Evolutionary conservation across 2,797 vertebrate genomes (phyloP), one percentile per base, ranked within the genome.

Genomic region (Menidia menidia): DNA sequence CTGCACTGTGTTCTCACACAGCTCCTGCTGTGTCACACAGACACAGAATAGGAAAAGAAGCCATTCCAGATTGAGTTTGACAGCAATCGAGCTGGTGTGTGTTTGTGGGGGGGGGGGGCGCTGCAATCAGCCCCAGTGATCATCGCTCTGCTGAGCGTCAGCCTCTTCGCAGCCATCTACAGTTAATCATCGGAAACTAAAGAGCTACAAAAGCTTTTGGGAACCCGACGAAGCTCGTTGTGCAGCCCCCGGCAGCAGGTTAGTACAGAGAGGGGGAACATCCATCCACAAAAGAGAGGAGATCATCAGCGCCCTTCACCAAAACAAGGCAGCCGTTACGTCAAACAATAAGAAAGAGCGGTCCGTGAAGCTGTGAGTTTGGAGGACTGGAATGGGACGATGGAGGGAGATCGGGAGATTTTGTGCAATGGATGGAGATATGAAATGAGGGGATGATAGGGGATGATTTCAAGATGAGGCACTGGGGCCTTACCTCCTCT

Each of bases 401-500:
- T 0, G 1, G 54, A 39, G 35, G 35, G 35, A 39, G 44, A 61
- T 45, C 12, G 43, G 39, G 59, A 73, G 54, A 60, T 73, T 53
- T 65, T 31, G 50, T 48, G 58, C 57, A 39, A 73, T 56, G 58
- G 71, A 75, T 35, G 53, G 66, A 57, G 50, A 42, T 77, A 19
- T 25, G 60, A 43, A 54, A 55, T 25, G 61, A 78, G n/a, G 70
- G 15, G 56, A 33, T 47, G 43, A 58, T 25, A 25, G 25, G 54
- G 19, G 61, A 55, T 42, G 44, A 77, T 81, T 73, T 66, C 35
- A 54, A 51, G 57, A 63, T 70, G 25, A 68, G 12, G 15, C 56
- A 72, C 50, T 39, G 42, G 47, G 66, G 73, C 53, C 93, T 94
- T 95, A 95, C 94, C 94, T 95, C 94, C 94, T 94, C 94, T 90